Evolutionary conservation across 1,140 invertebrate species (phyloP).

Genomic region (Caenorhabditis brenneri): DNA sequence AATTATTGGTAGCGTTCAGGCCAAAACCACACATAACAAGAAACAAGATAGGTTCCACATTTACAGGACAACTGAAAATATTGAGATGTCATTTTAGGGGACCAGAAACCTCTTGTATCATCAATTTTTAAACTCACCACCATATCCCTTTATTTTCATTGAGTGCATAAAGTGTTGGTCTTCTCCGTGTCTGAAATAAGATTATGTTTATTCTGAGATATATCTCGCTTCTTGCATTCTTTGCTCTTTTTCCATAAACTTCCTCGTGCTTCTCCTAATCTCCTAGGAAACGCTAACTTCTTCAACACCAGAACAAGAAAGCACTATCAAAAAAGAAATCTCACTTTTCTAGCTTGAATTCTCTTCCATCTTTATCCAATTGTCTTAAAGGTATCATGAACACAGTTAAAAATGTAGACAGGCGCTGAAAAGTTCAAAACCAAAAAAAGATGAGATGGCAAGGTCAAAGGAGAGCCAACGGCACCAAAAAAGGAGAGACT

Average conservation of each 20-base stretch:
- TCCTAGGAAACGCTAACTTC: neutral
- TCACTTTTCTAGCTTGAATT: neutral
- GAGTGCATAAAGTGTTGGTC: neutral
- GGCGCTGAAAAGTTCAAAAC: neutral
- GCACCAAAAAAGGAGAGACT: neutral
- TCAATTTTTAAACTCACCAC: neutral
- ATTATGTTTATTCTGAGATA: neutral
- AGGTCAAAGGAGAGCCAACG: neutral
- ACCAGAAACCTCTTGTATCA: neutral
- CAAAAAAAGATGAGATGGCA: neutral
- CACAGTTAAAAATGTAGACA: neutral
- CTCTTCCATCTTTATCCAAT: neutral
- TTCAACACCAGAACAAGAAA: no score
- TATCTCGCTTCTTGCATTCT: neutral
- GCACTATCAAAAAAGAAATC: neutral
- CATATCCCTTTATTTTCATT: neutral
- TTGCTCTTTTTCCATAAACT: no score
- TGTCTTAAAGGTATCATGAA: conserved; percentile 23
- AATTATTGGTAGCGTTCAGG: conserved; percentile 20
- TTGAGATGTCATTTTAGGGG: no score
- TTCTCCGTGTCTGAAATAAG: neutral
- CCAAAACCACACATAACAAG: conserved; percentile 40
- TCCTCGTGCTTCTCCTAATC: neutral
- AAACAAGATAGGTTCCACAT: conserved; percentile 48
- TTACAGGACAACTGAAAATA: conserved; percentile 38